Evolutionary conservation across 1,140 invertebrate genomes (phyloP).

Genomic region (Drosophila obscura): DNA sequence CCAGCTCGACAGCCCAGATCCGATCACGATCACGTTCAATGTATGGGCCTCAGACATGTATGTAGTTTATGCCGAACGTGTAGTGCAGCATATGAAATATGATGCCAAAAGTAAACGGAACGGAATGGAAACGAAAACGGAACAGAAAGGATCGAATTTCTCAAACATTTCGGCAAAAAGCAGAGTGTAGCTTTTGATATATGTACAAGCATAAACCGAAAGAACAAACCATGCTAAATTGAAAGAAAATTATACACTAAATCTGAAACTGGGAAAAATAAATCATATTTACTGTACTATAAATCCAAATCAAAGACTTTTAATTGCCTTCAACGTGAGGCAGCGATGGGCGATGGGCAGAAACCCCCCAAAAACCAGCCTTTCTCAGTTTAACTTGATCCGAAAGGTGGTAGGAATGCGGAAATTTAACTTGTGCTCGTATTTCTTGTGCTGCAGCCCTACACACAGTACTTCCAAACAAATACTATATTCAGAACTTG

Average conservation of each 20-base stretch:
- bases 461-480: no score
- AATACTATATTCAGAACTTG: no score
- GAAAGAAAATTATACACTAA: conserved; percentile 49
- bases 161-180: conserved; percentile 18
- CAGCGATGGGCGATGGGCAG: conserved; percentile 3
- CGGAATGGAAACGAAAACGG: not conserved
- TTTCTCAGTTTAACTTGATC: no score
- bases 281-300: conserved; percentile 72
- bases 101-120: conserved; percentile 29
- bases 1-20: not conserved
- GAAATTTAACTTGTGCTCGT: no score
- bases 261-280: conserved; percentile 60
- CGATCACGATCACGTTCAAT: conserved; percentile 33
- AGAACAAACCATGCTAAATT: conserved; percentile 31
- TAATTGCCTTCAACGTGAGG: conserved; percentile 11
- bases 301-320: conserved; percentile 24
- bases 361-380: not conserved
- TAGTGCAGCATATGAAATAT: conserved; percentile 60
- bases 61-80: conserved; percentile 25
- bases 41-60: conserved; percentile 2
- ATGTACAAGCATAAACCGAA: conserved; percentile 4
- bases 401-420: no score
- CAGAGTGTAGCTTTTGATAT: conserved; percentile 72
- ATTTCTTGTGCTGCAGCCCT: no score
- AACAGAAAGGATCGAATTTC: no score